Conservation (phyloP, 1,140 invertebrate genomes). For the Monomorium pharaonis region DNA sequence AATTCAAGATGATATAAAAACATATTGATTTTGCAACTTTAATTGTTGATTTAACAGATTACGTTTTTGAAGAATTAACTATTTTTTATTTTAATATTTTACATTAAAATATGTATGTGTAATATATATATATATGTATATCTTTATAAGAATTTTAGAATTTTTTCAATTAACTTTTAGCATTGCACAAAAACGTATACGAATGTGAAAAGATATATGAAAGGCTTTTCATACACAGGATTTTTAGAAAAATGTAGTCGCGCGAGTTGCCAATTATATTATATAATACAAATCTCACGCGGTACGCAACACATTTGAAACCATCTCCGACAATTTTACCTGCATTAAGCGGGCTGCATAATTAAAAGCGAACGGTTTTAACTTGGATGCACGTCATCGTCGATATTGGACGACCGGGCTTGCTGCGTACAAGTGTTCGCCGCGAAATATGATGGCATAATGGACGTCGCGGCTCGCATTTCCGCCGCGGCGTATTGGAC, state of each 20-base stretch:
- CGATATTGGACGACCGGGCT: slow-evolving; percentile 32
- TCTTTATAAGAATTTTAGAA: background rate
- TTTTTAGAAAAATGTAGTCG: background rate
- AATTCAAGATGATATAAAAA: background rate
- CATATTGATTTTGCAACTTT: background rate
- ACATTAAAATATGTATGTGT: background rate
- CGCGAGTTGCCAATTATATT: background rate
- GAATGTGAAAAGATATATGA: background rate
- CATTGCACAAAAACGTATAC: background rate
- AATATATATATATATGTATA: background rate
- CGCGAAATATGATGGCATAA: slow-evolving; percentile 40
- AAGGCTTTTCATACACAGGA: too few species aligned
- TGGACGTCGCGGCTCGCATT: slow-evolving; percentile 38
- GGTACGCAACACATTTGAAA: background rate
- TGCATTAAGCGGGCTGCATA: slow-evolving; percentile 47
- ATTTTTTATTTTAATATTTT: slow-evolving; percentile 7
- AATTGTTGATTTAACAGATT: background rate
- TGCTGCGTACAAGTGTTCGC: slow-evolving; percentile 29
- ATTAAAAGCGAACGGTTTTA: slow-evolving; percentile 50
- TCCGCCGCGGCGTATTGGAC: slow-evolving; percentile 7
- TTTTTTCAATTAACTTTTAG: background rate
- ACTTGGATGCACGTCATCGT: slow-evolving; percentile 39
- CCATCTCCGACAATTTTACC: slow-evolving; percentile 28
- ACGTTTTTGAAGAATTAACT: background rate
- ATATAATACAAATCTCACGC: background rate